These are phyloP conservation scores for Bucorvus abyssinicus DNA, from an alignment of 2,797 vertebrate genomes.

Conservation along the genomic window DNA sequence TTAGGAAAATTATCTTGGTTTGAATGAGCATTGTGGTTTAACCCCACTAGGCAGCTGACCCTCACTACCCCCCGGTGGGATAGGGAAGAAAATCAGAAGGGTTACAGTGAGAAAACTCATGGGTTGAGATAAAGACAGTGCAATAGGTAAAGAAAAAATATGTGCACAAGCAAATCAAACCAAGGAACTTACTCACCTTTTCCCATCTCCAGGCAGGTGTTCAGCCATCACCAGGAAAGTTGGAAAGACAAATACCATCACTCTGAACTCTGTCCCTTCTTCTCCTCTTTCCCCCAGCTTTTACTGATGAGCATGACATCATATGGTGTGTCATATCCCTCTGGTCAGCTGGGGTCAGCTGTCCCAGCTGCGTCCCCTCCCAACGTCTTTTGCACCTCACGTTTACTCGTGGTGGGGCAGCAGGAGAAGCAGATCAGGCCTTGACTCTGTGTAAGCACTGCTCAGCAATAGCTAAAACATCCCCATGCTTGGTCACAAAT, in stretches of 20 bases:
- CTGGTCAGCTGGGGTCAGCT: no score
- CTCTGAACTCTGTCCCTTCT: background rate
- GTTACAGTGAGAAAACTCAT: background rate
- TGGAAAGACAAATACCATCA: background rate
- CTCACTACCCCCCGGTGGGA: no score
- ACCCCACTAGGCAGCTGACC: background rate
- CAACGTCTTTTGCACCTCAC: no score
- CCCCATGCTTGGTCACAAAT: background rate
- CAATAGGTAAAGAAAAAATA: background rate
- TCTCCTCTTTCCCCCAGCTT: background rate
- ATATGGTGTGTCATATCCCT: no score
- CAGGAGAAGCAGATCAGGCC: no score
- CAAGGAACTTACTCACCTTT: background rate
- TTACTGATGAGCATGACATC: background rate
- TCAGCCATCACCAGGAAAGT: background rate
- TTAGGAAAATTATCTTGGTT: background rate
- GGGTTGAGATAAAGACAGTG: background rate
- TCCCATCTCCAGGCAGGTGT: background rate
- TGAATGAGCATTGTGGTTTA: background rate
- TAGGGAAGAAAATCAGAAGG: background rate
- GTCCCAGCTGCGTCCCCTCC: no score
- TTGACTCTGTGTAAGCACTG: no score
- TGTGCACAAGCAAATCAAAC: background rate
- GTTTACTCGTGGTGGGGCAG: no score
- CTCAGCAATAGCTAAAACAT: no score